Evolutionary conservation across 2,797 vertebrate genomes (phyloP), one percentile per base, ranked within the genome.

Genomic region (Spinus olivaceus): DNA sequence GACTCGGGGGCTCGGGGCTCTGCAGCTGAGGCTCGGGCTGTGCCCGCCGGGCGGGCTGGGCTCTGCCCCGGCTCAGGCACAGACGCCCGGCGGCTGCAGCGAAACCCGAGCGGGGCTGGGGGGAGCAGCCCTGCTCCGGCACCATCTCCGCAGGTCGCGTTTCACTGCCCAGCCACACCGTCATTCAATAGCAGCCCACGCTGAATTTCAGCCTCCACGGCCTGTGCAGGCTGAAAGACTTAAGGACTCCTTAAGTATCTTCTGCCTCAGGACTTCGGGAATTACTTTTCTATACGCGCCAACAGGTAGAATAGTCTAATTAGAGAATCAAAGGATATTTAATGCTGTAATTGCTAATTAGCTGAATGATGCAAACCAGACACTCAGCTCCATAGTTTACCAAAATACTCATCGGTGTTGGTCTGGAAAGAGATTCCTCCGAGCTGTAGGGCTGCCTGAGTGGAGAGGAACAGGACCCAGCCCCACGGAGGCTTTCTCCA

Each of bases 51-150:
- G 3, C 7, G 23, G 54, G 33, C 54, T 17, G 22, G 54, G 54
- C n/a, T 25, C 23, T 6, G 54, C 24, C 23, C 47, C 24, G 47
- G 47, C 47, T 47, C 47, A 13, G 44, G 21, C 37, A 14, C 23
- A 18, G 56, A 9, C 3, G 44, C 25, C 6, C 71, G 4, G 63
- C 63, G 30, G 27, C 44, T 1, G 42, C 8, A 5, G 11, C 0
- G 37, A 30, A 70, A 81, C 59, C 86, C 1, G 66, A 93, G 88
- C 51, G 4, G 72, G 72, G 77, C 3, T 23, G 9, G 28, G 6
- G 17, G 67, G 50, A 73, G 9, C 33, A 10, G 65, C 92, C 25
- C 88, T 63, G 61, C 78, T 69, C 32, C 28, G 1, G 24, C 23
- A 1, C 90, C 49, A 5, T 49, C 85, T 82, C 59, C 64, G 15